Base-by-base conservation (phyloP, 92 coral and sea anemone species). In the Parazoanthus swiftii region DNA sequence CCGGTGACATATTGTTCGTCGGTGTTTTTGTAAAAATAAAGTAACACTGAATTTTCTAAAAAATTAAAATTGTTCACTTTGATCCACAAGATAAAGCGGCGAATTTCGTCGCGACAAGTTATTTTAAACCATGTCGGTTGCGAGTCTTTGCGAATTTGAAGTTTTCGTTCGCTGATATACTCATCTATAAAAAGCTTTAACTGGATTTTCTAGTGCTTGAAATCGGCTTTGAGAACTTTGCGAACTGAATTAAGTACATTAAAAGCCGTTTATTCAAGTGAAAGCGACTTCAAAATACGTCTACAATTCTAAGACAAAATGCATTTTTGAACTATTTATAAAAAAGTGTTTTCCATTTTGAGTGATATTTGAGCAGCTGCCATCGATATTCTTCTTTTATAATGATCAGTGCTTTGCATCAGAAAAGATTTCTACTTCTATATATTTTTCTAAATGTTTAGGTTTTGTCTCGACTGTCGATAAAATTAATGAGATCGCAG, bases 321-420 rank as follows among this genome's bases (percentile, higher is more conserved):
- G 26, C 9, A 46, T 26, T 38, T 6, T 23, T 37, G 35, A 48
- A 35, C 8, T 16, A 63, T 35, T 58, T 59, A 36, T 44, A 66
- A 42, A 81, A 14, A 70, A 72, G 16, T 26, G 67, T 71, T 74
- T 25, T 71, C 42, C 25, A 7, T n/a, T 16, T 48, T 46, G 65
- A 84, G 25, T 26, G 51, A 46, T 84, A 44, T 84, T 70, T 84
- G 67, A 29, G 79, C 87, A 84, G 87, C 87, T 84, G 87, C 29
- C 66, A 15, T 68, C 37, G 42, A 70, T 46, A 78, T 46, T 78
- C 26, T 44, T 10, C 35, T 48, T 50, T n/a, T 51, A 58, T 50
- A 48, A 83, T 38, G 75, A 51, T 51, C 67, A 58, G 25, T 54
- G 67, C 78, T 71, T 84, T 84, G 79, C 87, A 84, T 84, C 43